These are phyloP conservation scores for Aleiodes sp. DNA, from an alignment of 1,140 invertebrate species.

Conservation along the genomic window DNA sequence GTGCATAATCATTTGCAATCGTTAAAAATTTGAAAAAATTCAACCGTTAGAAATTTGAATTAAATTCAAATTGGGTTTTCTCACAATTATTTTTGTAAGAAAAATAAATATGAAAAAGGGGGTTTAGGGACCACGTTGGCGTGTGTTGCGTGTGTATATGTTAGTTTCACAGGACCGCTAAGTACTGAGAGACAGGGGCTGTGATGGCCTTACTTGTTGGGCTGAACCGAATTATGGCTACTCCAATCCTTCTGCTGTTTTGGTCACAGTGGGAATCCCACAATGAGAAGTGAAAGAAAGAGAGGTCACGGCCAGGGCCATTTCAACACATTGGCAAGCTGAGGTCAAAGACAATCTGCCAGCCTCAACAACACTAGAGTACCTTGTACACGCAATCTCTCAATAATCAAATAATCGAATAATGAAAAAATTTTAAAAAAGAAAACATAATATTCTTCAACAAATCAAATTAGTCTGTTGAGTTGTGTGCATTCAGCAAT, in stretches of 20 bases:
- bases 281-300: background rate
- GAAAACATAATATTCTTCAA: background rate
- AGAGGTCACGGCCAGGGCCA: slow-evolving; percentile 8
- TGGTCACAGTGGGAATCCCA: background rate
- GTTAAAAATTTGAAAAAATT: background rate
- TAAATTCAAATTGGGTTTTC: background rate
- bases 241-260: slow-evolving; percentile 5
- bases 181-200: slow-evolving; percentile 56
- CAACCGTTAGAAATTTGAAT: background rate
- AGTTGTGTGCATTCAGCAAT: background rate
- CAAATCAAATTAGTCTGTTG: background rate
- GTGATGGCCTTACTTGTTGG: slow-evolving; percentile 50
- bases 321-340: slow-evolving; percentile 17
- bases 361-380: slow-evolving; percentile 60
- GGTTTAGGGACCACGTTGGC: slow-evolving; percentile 55
- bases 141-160: slow-evolving; percentile 67
- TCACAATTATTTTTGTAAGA: slow-evolving; percentile 4
- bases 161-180: slow-evolving; percentile 66
- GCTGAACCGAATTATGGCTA: slow-evolving; percentile 39
- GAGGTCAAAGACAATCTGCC: slow-evolving; percentile 29
- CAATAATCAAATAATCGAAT: slow-evolving; percentile 51
- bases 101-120: slow-evolving; percentile 21
- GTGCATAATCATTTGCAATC: background rate
- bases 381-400: slow-evolving; percentile 61
- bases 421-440: slow-evolving; percentile 45